These are phyloP conservation scores for Syrista parreyssii DNA, from an alignment of 2,888 invertebrate species.

Conservation along the genomic window DNA sequence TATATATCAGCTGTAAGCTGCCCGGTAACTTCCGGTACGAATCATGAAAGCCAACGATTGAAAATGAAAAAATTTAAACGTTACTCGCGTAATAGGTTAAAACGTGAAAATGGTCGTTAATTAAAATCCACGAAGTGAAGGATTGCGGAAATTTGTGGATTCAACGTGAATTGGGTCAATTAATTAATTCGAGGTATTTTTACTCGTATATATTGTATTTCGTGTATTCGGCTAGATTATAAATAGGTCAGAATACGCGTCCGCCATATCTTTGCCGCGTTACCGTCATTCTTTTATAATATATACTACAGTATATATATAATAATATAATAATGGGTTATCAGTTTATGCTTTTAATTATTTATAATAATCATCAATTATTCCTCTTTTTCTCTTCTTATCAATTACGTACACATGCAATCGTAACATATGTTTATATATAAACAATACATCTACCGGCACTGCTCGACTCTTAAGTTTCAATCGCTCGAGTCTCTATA, in stretches of 20 bases:
- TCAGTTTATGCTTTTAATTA: neutral
- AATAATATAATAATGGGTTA: neutral
- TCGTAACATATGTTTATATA: neutral
- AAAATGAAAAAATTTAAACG: neutral
- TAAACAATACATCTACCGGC: slow-evolving; percentile 21
- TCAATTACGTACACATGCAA: neutral
- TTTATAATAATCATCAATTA: neutral
- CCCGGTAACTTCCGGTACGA: neutral
- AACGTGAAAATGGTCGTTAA: neutral
- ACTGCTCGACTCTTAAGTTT: slow-evolving; percentile 20
- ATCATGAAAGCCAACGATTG: neutral
- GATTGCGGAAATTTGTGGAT: neutral
- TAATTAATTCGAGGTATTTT: neutral
- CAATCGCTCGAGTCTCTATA: neutral
- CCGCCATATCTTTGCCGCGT: slow-evolving; percentile 28
- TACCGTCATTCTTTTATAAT: slow-evolving; percentile 35
- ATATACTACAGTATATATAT: slow-evolving; percentile 11
- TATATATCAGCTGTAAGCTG: neutral
- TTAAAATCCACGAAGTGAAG: neutral
- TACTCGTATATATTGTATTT: neutral
- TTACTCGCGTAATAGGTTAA: neutral
- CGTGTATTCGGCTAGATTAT: slow-evolving; percentile 35
- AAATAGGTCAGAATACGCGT: slow-evolving; percentile 45
- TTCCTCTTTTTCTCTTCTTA: neutral
- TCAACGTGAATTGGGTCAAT: slow-evolving; percentile 7